A percentile compares a stretch with the other conserved stretches of the same genome.
phyloP scores from a whole-genome alignment of 64 coral and sea anemone genomes.

The Actinia tenebrosa region DNA sequence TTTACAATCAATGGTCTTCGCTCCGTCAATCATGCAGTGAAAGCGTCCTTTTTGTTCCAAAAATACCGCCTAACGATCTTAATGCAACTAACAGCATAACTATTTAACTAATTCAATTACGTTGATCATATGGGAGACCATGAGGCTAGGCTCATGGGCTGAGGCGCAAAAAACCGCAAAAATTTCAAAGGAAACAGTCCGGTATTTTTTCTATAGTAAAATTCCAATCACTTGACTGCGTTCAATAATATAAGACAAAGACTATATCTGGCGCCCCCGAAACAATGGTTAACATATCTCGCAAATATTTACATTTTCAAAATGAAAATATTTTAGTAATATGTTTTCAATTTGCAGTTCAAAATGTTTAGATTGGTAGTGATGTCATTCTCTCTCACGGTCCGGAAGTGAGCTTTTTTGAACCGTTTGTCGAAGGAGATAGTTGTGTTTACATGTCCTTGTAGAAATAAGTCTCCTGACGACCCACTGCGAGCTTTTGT shows the following conservation, averaged over 20 bases:
- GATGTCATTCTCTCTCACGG: slow-evolving; percentile 8
- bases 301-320: background rate
- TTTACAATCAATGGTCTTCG: background rate
- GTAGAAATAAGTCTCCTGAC: background rate
- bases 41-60: background rate
- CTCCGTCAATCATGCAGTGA: background rate
- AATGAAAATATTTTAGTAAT: background rate
- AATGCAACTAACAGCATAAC: background rate
- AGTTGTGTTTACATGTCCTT: background rate
- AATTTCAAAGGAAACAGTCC: background rate
- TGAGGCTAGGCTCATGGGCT: background rate
- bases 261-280: background rate
- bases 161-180: background rate
- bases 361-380: background rate
- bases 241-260: background rate
- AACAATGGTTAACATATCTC: background rate
- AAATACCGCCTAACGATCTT: background rate
- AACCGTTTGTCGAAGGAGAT: background rate
- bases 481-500: background rate
- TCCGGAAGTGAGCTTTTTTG: background rate
- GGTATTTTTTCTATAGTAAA: background rate
- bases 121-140: background rate
- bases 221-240: background rate
- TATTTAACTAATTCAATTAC: background rate
- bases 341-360: background rate